A percentile compares a stretch with the other conserved stretches of the same genome.
phyloP scores from a whole-genome alignment of 2,113 vertebrate genomes.

The Himantopus leucocephalus region DNA sequence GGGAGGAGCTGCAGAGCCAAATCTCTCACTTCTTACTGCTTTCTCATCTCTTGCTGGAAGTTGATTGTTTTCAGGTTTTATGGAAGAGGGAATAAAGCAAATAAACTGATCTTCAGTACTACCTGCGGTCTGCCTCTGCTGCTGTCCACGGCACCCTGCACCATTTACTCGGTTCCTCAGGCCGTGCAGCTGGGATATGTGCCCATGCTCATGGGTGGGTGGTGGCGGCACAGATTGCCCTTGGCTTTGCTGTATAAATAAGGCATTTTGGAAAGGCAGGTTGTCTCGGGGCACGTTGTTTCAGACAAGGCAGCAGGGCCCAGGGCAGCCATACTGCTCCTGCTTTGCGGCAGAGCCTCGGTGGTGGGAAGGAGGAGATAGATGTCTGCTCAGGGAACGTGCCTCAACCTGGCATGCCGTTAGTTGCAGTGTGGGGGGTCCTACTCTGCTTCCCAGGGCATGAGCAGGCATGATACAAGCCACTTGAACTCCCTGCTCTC shows the following conservation, averaged over 20 bases:
- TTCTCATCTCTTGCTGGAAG: constrained; percentile 4
- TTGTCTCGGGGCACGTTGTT: accelerated
- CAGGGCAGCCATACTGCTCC: background rate
- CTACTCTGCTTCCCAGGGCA: background rate
- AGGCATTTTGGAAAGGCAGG: background rate
- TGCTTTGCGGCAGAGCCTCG: accelerated
- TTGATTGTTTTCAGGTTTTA: background rate
- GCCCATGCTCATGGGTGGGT: background rate
- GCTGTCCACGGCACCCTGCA: accelerated
- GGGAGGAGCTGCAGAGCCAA: background rate
- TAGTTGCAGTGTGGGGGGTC: background rate
- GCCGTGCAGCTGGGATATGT: background rate
- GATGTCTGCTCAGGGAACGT: background rate
- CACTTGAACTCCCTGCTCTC: background rate
- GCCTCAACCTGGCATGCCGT: background rate
- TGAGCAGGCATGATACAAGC: background rate
- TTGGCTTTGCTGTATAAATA: background rate
- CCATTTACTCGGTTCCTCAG: background rate
- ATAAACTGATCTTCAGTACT: constrained; percentile 46
- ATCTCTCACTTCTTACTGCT: constrained; percentile 5
- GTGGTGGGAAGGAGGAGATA: background rate
- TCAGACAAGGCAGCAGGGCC: background rate
- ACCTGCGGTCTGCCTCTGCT: background rate
- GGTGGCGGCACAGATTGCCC: background rate
- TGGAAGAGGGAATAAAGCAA: background rate